These are phyloP conservation scores for Trissolcus japonicus DNA, from an alignment of 2,888 invertebrate species.

Conservation along the genomic window DNA sequence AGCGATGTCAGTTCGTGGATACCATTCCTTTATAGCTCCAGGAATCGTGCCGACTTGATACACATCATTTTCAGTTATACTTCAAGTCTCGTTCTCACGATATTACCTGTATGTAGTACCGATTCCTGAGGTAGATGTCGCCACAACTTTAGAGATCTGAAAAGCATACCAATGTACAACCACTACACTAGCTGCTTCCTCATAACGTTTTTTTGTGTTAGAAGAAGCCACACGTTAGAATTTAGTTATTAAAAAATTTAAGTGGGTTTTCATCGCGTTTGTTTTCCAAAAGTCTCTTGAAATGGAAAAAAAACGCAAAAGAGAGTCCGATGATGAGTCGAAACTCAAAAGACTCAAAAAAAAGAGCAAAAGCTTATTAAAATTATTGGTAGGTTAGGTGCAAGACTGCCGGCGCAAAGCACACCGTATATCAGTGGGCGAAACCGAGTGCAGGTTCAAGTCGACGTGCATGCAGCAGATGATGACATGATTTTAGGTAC, in stretches of 20 bases:
- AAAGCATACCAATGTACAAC: background rate
- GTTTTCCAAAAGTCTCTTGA: background rate
- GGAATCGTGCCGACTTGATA: too few species aligned
- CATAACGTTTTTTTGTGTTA: slow-evolving; percentile 27
- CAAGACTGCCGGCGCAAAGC: background rate
- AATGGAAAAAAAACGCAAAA: slow-evolving; percentile 18
- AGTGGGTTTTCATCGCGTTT: slow-evolving; percentile 1
- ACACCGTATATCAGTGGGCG: background rate
- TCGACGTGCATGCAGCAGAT: too few species aligned
- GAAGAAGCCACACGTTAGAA: slow-evolving; percentile 24
- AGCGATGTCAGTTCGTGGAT: too few species aligned
- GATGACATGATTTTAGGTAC: background rate
- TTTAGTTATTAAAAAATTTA: slow-evolving; percentile 1
- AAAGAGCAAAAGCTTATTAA: slow-evolving; percentile 14
- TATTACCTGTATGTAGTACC: slow-evolving; percentile 20
- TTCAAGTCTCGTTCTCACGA: slow-evolving; percentile 17
- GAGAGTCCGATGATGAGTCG: background rate
- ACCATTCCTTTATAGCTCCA: too few species aligned
- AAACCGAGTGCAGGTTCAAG: background rate
- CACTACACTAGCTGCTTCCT: slow-evolving; percentile 1
- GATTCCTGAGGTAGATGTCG: slow-evolving; percentile 28
- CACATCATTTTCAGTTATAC: background rate
- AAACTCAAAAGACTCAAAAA: slow-evolving; percentile 10
- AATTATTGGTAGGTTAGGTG: slow-evolving; percentile 11
- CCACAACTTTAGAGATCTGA: slow-evolving; percentile 19